Base-by-base conservation (phyloP, 2,888 invertebrate genomes). In the Actias luna region DNA sequence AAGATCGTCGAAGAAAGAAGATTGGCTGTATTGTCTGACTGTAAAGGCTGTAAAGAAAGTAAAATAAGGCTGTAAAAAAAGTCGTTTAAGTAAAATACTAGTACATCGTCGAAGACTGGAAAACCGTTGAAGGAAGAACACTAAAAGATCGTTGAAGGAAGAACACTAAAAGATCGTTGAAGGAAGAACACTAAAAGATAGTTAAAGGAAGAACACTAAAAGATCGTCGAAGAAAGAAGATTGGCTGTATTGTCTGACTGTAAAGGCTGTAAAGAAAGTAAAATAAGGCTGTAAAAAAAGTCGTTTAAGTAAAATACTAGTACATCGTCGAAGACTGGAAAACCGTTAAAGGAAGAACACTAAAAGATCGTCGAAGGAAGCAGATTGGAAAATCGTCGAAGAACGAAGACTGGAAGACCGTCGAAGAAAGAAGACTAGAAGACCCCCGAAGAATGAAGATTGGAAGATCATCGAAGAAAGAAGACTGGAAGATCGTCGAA, bases 141-240 rank as follows among this genome's bases (percentile, higher is more conserved):
- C 39, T 4, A 7, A 33, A 16, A 0, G 62, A 4, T 12, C 39
- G 39, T n/a, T 5, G 39, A 39, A 61, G 52, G 14, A 52, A 27
- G 27, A 52, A 25, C 4, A 16, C 2, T 29, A 5, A 5, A 10
- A 22, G 35, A 58, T n/a, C 59, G 63, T 63, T 63, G 67, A 66
- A 42, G 35, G 58, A 65, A 52, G 52, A 29, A 29, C 27, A 52
- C 52, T 25, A 8, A 8, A 5, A 10, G 5, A 2, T 3, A 10
- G 62, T 66, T 64, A 29, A 55, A 62, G 39, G 46, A 59, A n/a
- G 58, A 65, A 65, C 67, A 65, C 22, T 36, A 64, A 62, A 66
- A 62, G 58, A 57, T 66, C 52, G 62, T 64, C 63, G 35, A 42
- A 61, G 35, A 55, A 64, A 61, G 59, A 58, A 64, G 58, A n/a